Percentiles rank a stretch among this genome's conserved stretches.
These are phyloP conservation scores for Agrilus cyanescens DNA, from an alignment of 2,888 invertebrate genomes.

Conservation along the genomic window DNA sequence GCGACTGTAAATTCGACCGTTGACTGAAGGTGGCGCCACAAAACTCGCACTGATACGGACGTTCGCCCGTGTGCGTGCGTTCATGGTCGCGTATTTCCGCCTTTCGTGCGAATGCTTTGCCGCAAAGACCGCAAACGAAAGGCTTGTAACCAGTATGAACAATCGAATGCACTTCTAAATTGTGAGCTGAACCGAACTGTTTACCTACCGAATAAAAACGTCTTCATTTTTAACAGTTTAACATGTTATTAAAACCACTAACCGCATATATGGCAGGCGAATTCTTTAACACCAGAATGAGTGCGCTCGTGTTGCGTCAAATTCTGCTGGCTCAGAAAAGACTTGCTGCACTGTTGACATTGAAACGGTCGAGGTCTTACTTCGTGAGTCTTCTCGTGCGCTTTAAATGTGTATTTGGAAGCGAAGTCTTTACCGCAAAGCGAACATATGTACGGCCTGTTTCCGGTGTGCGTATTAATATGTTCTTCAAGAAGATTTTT, in stretches of 20 bases:
- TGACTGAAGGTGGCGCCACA: slow-evolving; percentile 74
- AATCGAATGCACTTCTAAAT: slow-evolving; percentile 64
- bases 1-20: slow-evolving; percentile 69
- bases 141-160: slow-evolving; percentile 67
- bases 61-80: slow-evolving; percentile 69
- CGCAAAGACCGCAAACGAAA: slow-evolving; percentile 56
- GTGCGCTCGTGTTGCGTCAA: slow-evolving; percentile 63
- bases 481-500: slow-evolving; percentile 61
- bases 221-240: slow-evolving; percentile 4
- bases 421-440: slow-evolving; percentile 63
- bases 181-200: slow-evolving; percentile 66
- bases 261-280: slow-evolving; percentile 56
- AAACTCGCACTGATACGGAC: slow-evolving; percentile 66
- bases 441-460: slow-evolving; percentile 52
- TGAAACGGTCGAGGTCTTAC: slow-evolving; percentile 56
- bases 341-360: slow-evolving; percentile 56
- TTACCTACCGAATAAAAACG: slow-evolving; percentile 39
- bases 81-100: slow-evolving; percentile 73
- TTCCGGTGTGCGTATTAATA: slow-evolving; percentile 56
- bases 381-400: slow-evolving; percentile 63
- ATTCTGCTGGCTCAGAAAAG: slow-evolving; percentile 68
- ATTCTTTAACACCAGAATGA: slow-evolving; percentile 59
- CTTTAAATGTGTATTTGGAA: slow-evolving; percentile 65
- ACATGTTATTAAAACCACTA: slow-evolving; percentile 24
- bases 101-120: slow-evolving; percentile 62